phyloP scores from a whole-genome alignment of 2,888 invertebrate genomes.

The Branchellion lobata region DNA sequence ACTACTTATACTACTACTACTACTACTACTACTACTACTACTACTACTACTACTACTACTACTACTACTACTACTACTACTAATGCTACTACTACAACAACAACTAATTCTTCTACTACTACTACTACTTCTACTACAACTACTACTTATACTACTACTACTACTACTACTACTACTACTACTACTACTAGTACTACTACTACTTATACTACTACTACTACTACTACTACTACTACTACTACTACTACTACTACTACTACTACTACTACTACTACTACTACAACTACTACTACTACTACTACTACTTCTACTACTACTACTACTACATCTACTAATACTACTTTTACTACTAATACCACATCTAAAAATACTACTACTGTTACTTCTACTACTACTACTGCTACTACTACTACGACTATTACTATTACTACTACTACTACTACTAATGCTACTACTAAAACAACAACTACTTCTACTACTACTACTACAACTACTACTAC shows the following conservation, averaged over 20 bases:
- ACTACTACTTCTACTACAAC: constrained; percentile 34
- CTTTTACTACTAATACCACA: background rate
- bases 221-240: constrained; percentile 47
- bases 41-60: constrained; percentile 22
- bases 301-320: constrained; percentile 16
- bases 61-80: constrained; percentile 14
- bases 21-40: constrained; percentile 21
- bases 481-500: constrained; percentile 18
- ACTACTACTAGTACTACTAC: constrained; percentile 48
- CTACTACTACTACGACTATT: constrained; percentile 8
- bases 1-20: constrained; percentile 14
- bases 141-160: constrained; percentile 47
- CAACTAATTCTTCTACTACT: background rate
- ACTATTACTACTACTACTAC: constrained; percentile 16
- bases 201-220: constrained; percentile 45
- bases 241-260: constrained; percentile 45
- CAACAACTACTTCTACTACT: background rate
- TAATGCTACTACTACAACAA: background rate
- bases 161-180: constrained; percentile 48
- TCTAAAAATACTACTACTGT: background rate
- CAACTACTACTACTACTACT: constrained; percentile 5
- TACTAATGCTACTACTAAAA: background rate
- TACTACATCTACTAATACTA: constrained; percentile 5
- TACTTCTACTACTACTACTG: constrained; percentile 13
- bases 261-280: constrained; percentile 9